phyloP scores from a whole-genome alignment of 2,888 invertebrate genomes.

The Julus scandinavius region DNA sequence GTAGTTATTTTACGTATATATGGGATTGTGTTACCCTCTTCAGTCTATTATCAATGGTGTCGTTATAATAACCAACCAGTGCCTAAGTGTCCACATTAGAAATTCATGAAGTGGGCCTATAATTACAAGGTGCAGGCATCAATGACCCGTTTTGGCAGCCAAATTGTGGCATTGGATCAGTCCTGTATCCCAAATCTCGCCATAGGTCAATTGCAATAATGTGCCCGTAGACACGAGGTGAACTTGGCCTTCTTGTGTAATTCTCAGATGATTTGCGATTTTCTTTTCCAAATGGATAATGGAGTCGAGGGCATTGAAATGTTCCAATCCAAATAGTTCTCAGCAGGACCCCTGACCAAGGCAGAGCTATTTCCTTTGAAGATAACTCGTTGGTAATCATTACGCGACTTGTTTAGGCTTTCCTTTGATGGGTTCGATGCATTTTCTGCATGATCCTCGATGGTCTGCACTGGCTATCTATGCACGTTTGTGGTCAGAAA shows the following conservation, averaged over 20 bases:
- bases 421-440: slow-evolving; percentile 21
- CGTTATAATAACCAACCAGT: background rate
- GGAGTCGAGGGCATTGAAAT: slow-evolving; percentile 21
- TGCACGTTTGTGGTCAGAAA: background rate
- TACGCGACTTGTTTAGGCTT: slow-evolving; percentile 33
- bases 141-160: background rate
- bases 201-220: slow-evolving; percentile 33
- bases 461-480: background rate
- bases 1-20: background rate
- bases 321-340: slow-evolving; percentile 33
- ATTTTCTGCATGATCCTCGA: background rate
- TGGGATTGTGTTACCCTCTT: background rate
- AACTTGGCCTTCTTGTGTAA: slow-evolving; percentile 25
- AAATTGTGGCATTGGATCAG: slow-evolving; percentile 6
- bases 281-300: slow-evolving; percentile 14
- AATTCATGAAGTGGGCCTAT: background rate
- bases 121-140: background rate
- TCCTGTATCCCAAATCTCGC: background rate
- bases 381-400: slow-evolving; percentile 33
- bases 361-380: slow-evolving; percentile 26
- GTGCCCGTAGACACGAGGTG: slow-evolving; percentile 19
- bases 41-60: background rate
- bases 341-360: slow-evolving; percentile 21
- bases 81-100: background rate
- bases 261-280: slow-evolving; percentile 24